Conservation (phyloP, 2,113 vertebrate species). For the Garra rufa region DNA sequence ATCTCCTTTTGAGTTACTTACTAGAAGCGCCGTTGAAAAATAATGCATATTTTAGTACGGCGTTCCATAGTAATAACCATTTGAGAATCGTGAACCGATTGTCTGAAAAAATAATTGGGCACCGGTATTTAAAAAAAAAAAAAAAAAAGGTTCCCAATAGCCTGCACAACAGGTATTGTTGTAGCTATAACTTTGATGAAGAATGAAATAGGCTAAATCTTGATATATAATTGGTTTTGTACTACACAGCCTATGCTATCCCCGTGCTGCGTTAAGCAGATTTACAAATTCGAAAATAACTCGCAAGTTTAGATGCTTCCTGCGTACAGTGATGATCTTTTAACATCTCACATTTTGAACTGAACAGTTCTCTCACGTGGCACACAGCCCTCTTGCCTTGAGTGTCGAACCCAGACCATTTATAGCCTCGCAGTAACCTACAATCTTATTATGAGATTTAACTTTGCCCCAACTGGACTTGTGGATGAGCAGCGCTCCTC, state of each 20-base stretch:
- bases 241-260: not conserved
- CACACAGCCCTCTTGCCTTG: constrained; percentile 57
- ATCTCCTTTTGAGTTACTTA: not conserved
- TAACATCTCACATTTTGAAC: constrained; percentile 30
- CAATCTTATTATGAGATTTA: constrained; percentile 83
- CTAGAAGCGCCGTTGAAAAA: not conserved
- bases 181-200: not conserved
- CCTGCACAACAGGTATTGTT: not conserved
- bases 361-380: constrained; percentile 46
- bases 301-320: not conserved
- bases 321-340: not conserved
- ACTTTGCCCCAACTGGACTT: constrained; percentile 73
- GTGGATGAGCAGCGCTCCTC: constrained; percentile 66
- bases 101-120: not conserved
- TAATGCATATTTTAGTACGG: not conserved
- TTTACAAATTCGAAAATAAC: not conserved
- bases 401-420: constrained; percentile 71
- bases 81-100: not conserved
- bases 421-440: constrained; percentile 71
- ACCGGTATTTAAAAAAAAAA: not conserved
- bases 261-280: not conserved
- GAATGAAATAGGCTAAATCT: not conserved
- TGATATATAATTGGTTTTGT: not conserved
- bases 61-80: not conserved
- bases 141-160: not conserved